Evolutionary conservation across 1,140 invertebrate species (phyloP), one percentile per base, ranked within the genome.

Genomic region (Ylistrum balloti): DNA sequence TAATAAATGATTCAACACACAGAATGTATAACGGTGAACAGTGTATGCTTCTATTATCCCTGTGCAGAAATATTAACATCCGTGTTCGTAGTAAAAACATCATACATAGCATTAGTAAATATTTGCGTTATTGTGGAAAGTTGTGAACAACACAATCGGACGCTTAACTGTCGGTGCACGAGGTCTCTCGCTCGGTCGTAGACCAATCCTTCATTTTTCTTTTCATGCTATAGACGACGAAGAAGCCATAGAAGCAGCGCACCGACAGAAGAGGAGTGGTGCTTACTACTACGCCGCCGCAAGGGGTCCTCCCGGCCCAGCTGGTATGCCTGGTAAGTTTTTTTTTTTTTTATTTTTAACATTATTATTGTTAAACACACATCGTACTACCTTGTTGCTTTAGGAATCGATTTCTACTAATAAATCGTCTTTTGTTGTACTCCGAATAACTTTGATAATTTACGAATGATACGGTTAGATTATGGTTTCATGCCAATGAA

Each of bases 171-270:
- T 45, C 41, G 41, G 41, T 45, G 17, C 9, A 45, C 56, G 56
- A n/a, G 56, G 56, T 74, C 56, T 74, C 56, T 74, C 56, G 56
- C 56, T 74, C 56, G 56, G 56, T 28, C n/a, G 56, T 74, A 74
- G 56, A 74, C 56, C 56, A 74, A 74, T 74, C 56, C 56, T 74
- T 74, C 56, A 74, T n/a, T 74, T 74, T 74, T 74, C 56, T 74
- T 74, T 74, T 74, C 56, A 74, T 74, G 56, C 56, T 74, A 74
- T 74, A 74, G 56, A 74, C 56, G 56, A 74, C n/a, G 22, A 74
- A 28, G 56, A n/a, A 28, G 56, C 56, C 56, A 74, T 74, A 74
- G 56, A 74, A 28, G n/a, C 56, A 28, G 56, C 56, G 0, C 56
- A 74, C 56, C 56, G 56, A 3, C n/a, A 28, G 56, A 74, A 74